Evolutionary conservation across 1,140 invertebrate genomes (phyloP).

Genomic region (Cyphomyrmex costatus): DNA sequence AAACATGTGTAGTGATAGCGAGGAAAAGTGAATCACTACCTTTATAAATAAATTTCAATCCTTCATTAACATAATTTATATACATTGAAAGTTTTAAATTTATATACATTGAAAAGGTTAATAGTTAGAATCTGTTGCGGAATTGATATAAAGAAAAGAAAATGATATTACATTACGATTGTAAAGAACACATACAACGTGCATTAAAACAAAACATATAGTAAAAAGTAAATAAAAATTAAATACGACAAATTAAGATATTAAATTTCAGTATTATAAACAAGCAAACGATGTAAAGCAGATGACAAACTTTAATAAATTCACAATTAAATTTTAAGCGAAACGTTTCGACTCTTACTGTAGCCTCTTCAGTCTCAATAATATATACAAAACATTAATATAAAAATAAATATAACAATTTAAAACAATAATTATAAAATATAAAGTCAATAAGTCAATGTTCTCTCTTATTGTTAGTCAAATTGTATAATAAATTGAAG

Average conservation of each 20-base stretch:
- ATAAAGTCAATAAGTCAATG: too few relatives aligned
- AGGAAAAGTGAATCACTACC: conserved; percentile 58
- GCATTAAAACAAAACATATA: background rate
- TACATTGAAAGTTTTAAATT: background rate
- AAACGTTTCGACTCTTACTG: too few relatives aligned
- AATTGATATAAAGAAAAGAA: background rate
- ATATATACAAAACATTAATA: too few relatives aligned
- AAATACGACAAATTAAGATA: too few relatives aligned
- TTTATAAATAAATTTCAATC: background rate
- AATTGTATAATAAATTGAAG: too few relatives aligned
- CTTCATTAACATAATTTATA: background rate
- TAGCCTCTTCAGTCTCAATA: too few relatives aligned
- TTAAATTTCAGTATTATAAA: too few relatives aligned
- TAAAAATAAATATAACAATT: too few relatives aligned
- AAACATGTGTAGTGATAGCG: conserved; percentile 46
- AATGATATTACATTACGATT: background rate
- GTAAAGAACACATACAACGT: background rate
- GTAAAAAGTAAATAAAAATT: background rate
- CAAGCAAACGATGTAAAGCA: background rate
- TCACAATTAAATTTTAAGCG: too few relatives aligned
- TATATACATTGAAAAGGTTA: background rate
- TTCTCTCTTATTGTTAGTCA: too few relatives aligned
- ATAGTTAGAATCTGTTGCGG: background rate
- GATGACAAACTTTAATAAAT: background rate
- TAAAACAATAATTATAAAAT: too few relatives aligned